These are phyloP conservation scores for Rotaria magnacalcarata DNA, from an alignment of 2,888 invertebrate genomes.

Conservation along the genomic window DNA sequence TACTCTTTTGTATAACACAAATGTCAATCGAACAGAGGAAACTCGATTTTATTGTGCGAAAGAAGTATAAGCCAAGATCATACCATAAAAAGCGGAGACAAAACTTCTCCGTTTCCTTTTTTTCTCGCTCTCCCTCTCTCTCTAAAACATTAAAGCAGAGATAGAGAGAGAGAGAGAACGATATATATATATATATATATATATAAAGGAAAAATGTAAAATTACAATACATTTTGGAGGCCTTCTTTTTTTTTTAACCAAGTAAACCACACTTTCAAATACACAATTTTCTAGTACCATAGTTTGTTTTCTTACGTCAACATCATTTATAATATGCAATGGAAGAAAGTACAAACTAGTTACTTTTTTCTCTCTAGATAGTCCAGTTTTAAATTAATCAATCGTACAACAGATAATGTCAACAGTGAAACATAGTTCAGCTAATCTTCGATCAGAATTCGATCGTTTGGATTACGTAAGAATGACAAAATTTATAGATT, in stretches of 20 bases:
- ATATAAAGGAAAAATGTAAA: not conserved
- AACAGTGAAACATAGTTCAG: not conserved
- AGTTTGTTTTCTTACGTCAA: not conserved
- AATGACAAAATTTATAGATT: not conserved
- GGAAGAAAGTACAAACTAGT: no score
- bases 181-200: not conserved
- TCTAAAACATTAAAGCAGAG: not conserved
- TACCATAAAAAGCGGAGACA: not conserved
- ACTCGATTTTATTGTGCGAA: not conserved
- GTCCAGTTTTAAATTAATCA: not conserved
- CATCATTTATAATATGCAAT: not conserved
- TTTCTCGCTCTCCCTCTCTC: not conserved
- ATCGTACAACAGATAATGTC: not conserved
- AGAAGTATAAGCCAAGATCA: not conserved
- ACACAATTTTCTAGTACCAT: not conserved
- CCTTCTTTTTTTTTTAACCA: not conserved
- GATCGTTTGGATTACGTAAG: not conserved
- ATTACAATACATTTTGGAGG: not conserved
- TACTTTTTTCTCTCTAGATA: not conserved
- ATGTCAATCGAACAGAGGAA: not conserved
- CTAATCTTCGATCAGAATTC: not conserved
- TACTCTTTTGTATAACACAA: not conserved
- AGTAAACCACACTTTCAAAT: not conserved
- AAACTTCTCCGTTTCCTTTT: not conserved
- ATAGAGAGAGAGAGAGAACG: not conserved